These are phyloP conservation scores for Idaea aversata DNA, from an alignment of 2,888 invertebrate species.

Conservation along the genomic window DNA sequence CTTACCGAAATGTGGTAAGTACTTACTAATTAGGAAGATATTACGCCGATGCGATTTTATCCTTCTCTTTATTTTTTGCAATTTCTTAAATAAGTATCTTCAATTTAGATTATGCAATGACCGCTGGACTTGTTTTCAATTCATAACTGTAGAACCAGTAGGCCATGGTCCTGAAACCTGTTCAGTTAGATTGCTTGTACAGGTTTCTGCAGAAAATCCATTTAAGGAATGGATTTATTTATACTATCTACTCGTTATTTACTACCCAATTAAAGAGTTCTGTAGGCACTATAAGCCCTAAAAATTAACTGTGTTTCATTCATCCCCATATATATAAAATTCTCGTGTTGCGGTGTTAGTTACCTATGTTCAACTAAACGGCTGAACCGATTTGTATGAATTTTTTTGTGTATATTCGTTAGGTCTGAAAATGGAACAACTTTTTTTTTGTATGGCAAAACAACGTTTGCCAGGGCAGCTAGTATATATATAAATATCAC, in stretches of 20 bases:
- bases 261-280: neutral
- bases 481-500: too few species aligned
- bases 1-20: neutral
- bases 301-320: too few species aligned
- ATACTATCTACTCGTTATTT: neutral
- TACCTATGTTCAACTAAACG: too few species aligned
- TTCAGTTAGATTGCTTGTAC: constrained; percentile 16
- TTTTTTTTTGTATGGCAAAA: too few species aligned
- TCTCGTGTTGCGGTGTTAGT: too few species aligned
- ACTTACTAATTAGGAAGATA: neutral
- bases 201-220: neutral
- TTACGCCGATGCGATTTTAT: neutral
- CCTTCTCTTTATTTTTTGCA: neutral
- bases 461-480: too few species aligned
- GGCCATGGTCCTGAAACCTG: constrained; percentile 43
- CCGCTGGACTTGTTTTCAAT: constrained; percentile 28
- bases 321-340: too few species aligned
- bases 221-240: neutral
- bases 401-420: too few species aligned
- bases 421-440: too few species aligned
- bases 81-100: neutral
- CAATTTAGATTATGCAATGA: constrained; percentile 19
- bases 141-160: constrained; percentile 35
- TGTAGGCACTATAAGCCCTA: neutral
- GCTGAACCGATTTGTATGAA: too few species aligned